Percentiles rank a stretch among this genome's conserved stretches.
Conservation (phyloP, 2,113 vertebrate genomes). For the Lepidothrix coronata region DNA sequence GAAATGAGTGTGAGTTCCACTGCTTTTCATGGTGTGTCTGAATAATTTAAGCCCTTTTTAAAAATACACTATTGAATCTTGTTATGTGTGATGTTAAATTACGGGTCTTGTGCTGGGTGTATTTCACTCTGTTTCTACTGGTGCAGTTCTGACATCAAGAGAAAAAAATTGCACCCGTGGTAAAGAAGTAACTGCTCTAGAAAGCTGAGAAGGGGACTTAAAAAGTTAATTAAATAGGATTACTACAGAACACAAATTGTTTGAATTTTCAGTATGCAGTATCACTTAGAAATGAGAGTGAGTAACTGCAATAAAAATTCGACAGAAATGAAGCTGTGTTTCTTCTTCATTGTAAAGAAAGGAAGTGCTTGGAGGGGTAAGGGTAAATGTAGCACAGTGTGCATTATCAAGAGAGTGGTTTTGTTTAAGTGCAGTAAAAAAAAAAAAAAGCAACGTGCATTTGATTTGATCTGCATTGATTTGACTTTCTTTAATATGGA, state of each 20-base stretch:
- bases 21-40: not conserved
- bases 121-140: not conserved
- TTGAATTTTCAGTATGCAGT: not conserved
- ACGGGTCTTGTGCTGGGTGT: not conserved
- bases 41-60: not conserved
- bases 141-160: not conserved
- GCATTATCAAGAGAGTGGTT: not conserved
- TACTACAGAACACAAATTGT: not conserved
- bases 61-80: not conserved
- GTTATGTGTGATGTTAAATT: not conserved
- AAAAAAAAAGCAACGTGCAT: not conserved
- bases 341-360: not conserved
- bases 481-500: not conserved
- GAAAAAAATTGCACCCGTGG: not conserved
- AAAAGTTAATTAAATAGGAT: not conserved
- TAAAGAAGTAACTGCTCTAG: not conserved
- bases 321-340: not conserved
- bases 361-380: not conserved
- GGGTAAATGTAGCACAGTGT: not conserved
- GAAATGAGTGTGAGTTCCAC: not conserved
- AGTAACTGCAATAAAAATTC: not conserved
- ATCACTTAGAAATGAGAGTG: not conserved
- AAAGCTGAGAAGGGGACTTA: not conserved
- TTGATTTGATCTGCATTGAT: not conserved
- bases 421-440: not conserved